These are phyloP conservation scores for Furcifer pardalis DNA, from an alignment of 2,797 vertebrate genomes.

Conservation along the genomic window DNA sequence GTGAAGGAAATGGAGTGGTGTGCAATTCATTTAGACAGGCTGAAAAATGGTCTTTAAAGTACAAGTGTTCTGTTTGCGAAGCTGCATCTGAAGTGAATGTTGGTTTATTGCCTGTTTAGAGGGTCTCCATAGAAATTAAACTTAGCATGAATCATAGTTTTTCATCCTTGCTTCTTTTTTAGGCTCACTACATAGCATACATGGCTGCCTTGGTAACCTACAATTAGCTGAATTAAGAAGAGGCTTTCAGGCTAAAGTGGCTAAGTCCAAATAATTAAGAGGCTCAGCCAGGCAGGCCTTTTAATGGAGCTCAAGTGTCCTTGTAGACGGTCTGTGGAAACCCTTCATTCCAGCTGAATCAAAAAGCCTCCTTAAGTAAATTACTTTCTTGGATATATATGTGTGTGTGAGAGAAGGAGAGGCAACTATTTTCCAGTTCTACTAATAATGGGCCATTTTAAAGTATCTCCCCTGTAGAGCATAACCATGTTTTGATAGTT, in stretches of 20 bases:
- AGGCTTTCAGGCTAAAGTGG: slow-evolving; percentile 1
- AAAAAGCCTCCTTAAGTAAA: not conserved
- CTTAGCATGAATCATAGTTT: not conserved
- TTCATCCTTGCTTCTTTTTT: not conserved
- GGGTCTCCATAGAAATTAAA: slow-evolving; percentile 29
- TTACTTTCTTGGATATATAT: slow-evolving; percentile 2
- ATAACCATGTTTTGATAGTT: not conserved
- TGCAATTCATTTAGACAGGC: not conserved
- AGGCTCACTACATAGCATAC: not conserved
- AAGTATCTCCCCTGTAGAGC: not conserved
- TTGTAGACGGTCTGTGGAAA: not conserved
- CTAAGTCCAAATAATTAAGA: slow-evolving; percentile 10
- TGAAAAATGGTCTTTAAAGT: not conserved
- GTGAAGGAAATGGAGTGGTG: not conserved
- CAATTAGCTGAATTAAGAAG: not conserved
- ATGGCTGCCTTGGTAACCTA: not conserved
- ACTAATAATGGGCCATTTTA: not conserved
- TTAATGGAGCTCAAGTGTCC: not conserved
- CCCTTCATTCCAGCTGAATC: not conserved
- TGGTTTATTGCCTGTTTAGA: not conserved
- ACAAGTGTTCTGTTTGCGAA: not conserved
- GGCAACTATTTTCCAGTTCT: not conserved
- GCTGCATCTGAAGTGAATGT: not conserved
- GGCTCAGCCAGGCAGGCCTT: not conserved
- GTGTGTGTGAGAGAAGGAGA: not conserved